These are phyloP conservation scores for Morpho helenor DNA, from an alignment of 2,888 invertebrate species.

Conservation along the genomic window DNA sequence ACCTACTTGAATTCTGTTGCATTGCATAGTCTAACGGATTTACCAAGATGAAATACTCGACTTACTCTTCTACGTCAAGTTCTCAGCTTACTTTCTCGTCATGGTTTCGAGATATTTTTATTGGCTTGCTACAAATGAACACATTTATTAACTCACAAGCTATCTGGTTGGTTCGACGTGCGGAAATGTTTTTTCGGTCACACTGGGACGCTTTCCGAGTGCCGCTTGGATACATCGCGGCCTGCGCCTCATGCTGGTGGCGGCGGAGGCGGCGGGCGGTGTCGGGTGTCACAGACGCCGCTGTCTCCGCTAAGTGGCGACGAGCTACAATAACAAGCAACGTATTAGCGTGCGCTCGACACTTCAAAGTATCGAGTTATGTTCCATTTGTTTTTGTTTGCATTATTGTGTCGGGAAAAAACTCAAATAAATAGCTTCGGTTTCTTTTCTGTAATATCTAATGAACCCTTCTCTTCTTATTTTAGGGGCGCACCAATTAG, in stretches of 20 bases:
- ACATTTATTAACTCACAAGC: too few species aligned
- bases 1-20: too few species aligned
- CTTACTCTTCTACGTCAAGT: too few species aligned
- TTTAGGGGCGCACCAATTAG: too few species aligned
- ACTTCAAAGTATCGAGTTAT: constrained; percentile 43
- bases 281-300: constrained; percentile 56
- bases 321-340: constrained; percentile 67
- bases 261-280: constrained; percentile 26
- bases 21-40: too few species aligned
- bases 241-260: background rate
- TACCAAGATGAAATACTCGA: too few species aligned
- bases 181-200: constrained; percentile 50
- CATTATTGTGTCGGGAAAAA: constrained; percentile 8
- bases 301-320: constrained; percentile 63
- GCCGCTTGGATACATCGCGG: constrained; percentile 26
- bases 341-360: constrained; percentile 45
- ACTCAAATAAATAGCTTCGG: background rate
- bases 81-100: too few species aligned
- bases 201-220: constrained; percentile 56
- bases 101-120: too few species aligned
- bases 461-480: too few species aligned
- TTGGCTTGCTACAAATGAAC: too few species aligned
- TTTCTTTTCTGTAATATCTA: too few species aligned
- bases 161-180: constrained; percentile 19
- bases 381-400: constrained; percentile 24